Evolutionary conservation across 2,113 vertebrate genomes (phyloP).

Genomic region (Gasterosteus nipponicus): DNA sequence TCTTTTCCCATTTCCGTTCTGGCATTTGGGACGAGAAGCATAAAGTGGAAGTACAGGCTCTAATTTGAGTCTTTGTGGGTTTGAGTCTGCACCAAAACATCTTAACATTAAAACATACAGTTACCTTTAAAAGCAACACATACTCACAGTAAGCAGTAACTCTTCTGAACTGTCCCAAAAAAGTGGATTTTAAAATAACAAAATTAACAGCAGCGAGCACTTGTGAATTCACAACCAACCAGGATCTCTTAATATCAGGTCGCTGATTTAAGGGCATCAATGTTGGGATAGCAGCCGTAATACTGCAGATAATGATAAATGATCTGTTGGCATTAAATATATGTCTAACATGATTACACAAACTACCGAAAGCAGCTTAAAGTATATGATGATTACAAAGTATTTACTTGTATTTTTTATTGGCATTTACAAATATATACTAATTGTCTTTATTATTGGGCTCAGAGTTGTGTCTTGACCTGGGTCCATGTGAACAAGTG

Average conservation of each 20-base stretch:
- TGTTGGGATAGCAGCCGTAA: neutral
- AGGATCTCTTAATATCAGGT: neutral
- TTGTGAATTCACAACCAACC: constrained; percentile 26
- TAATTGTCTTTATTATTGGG: constrained; percentile 32
- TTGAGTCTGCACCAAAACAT: neutral
- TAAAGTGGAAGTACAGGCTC: too few relatives aligned
- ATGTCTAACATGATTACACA: neutral
- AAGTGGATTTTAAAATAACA: constrained; percentile 1
- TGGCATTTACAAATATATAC: neutral
- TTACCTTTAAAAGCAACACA: constrained; percentile 1
- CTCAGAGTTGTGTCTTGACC: constrained; percentile 41
- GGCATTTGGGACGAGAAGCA: too few relatives aligned
- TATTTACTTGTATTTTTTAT: neutral
- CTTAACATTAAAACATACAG: neutral
- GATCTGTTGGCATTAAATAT: constrained; percentile 7
- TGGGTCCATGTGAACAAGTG: constrained; percentile 38
- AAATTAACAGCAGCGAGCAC: constrained; percentile 37
- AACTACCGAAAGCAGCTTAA: constrained; percentile 14
- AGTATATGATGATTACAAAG: neutral
- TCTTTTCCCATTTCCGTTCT: too few relatives aligned
- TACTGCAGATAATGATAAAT: neutral
- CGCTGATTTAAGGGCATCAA: constrained; percentile 1
- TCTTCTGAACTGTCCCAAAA: neutral
- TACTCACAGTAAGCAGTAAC: neutral
- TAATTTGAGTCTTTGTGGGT: neutral